Evolutionary conservation across 2,113 vertebrate species (phyloP).

Genomic region (Potamarius usumacintae): DNA sequence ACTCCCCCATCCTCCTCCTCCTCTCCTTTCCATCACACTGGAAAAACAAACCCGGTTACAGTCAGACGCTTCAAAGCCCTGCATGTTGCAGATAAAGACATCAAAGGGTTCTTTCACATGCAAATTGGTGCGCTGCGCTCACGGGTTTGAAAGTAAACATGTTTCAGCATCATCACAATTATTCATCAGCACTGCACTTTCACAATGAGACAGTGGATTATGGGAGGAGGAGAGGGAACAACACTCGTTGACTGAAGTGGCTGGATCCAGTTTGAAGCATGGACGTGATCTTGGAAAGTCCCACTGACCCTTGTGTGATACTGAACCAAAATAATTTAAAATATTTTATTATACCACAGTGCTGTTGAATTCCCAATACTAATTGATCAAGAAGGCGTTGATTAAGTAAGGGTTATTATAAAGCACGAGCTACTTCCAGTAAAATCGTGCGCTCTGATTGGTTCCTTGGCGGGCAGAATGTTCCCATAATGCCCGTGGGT

Average conservation of each 20-base stretch:
- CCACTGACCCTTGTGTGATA: neutral
- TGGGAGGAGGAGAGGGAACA: slow-evolving; percentile 29
- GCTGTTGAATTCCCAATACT: neutral
- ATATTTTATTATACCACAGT: neutral
- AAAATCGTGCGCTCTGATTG: too few species aligned
- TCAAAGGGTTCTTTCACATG: slow-evolving; percentile 59
- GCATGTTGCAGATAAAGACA: slow-evolving; percentile 59
- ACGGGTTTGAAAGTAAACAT: slow-evolving; percentile 52
- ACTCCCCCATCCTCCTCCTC: neutral
- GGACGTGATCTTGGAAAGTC: neutral
- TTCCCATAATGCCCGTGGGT: too few species aligned
- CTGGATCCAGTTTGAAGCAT: neutral
- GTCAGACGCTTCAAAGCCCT: slow-evolving; percentile 62
- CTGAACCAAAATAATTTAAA: neutral
- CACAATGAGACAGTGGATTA: slow-evolving; percentile 30
- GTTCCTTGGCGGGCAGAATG: too few species aligned
- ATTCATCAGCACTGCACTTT: slow-evolving; percentile 33
- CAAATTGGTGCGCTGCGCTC: slow-evolving; percentile 36
- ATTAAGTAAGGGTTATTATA: neutral
- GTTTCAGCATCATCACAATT: slow-evolving; percentile 44
- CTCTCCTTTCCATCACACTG: slow-evolving; percentile 36
- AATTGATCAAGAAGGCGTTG: neutral
- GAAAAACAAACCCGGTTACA: slow-evolving; percentile 55
- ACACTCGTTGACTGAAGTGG: slow-evolving; percentile 33
- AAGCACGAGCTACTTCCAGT: too few species aligned